These are phyloP conservation scores for Triops longicaudatus DNA, from an alignment of 1,140 invertebrate genomes.

Conservation along the genomic window DNA sequence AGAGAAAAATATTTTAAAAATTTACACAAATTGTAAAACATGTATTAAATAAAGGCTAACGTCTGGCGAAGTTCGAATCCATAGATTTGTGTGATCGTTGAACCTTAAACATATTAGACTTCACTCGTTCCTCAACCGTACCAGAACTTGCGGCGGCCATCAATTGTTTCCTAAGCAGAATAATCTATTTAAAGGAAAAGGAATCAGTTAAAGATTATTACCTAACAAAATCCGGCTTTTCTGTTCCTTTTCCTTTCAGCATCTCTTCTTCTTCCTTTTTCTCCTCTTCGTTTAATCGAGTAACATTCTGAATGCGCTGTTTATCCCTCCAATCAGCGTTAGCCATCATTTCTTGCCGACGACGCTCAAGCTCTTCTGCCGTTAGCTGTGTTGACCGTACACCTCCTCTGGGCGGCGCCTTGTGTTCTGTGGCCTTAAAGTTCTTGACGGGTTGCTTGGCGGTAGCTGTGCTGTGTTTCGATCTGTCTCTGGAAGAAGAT, in stretches of 20 bases:
- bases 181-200: background rate
- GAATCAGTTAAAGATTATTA: background rate
- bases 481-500: background rate
- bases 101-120: background rate
- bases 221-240: background rate
- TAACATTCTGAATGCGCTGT: background rate
- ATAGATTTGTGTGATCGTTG: background rate
- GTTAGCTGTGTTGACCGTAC: background rate
- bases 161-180: background rate
- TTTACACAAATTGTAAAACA: background rate
- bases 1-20: background rate
- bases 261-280: background rate
- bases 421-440: background rate
- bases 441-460: background rate
- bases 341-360: background rate
- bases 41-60: slow-evolving; percentile 4
- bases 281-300: background rate
- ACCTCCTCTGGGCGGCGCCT: background rate
- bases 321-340: background rate
- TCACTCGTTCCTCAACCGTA: background rate
- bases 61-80: background rate
- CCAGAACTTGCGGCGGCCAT: background rate
- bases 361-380: background rate
- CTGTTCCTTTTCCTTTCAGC: background rate
- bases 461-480: background rate